Evolutionary conservation across 37 sponge, comb jelly and placozoan genomes (phyloP), one percentile per base, ranked within the genome.

Genomic region (Tethya wilhelma): DNA sequence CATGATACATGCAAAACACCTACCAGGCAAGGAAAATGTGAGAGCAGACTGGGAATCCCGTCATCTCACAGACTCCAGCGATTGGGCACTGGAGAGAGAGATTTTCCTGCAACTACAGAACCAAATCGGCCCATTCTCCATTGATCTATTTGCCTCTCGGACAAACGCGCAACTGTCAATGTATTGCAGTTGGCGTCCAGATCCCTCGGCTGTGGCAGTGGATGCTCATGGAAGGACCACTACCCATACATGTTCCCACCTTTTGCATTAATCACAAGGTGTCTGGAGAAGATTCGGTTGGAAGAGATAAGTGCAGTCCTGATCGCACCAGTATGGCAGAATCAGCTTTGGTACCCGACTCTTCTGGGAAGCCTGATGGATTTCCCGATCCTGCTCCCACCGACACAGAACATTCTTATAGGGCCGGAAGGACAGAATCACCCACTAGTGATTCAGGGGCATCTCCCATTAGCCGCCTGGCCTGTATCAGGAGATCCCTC

Each of bases 171-270:
- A 87, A 44, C 36, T 72, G 73, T 19, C 11, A 12, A 30, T 29
- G 37, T 87, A 80, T 28, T 5, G 59, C 75, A 88, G 89, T 39
- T 87, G 81, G 80, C 37, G 67, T 5, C 83, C 77, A 32, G 89
- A 88, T n/a, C 89, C 77, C 5, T 67, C 9, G 1, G 71, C 89
- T 1, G 23, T 71, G 38, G 78, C 56, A 25, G 72, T 74, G 34
- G 89, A 88, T 53, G 83, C 79, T 4, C 14, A 7, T 88, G 83
- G 89, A 44, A 29, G 56, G 65, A 68, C 2, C 17, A 36, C 49
- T 34, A 25, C 1, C 72, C 57, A 6, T 88, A 88, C 39, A 78
- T 83, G 0, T 88, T 88, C 42, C 89, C 89, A 22, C 89, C 83
- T n/a, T 88, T 88, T 31, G 22, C 29, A 55, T 64, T 88, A 30